A percentile compares a stretch with the other conserved stretches of the same genome.
Conservation (phyloP, 1,140 invertebrate species). For the Drosophila pseudoobscura region DNA sequence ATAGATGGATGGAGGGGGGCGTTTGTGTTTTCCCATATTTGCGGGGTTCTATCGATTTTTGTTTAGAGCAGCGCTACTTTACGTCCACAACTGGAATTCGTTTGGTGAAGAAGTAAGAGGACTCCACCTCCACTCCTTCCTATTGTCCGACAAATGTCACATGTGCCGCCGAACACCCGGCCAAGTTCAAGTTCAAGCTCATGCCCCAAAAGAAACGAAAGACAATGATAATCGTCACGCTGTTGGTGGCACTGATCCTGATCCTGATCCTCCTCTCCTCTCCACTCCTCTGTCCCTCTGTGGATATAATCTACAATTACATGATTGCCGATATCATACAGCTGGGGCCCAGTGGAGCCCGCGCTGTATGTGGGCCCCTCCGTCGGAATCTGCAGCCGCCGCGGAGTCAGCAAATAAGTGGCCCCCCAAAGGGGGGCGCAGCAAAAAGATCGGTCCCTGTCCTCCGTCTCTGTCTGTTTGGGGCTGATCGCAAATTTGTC, state of each 20-base stretch:
- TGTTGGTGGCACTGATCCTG: slow-evolving; percentile 45
- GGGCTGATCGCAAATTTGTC: slow-evolving; percentile 69
- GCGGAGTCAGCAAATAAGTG: slow-evolving; percentile 69
- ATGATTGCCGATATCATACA: slow-evolving; percentile 58
- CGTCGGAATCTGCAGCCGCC: slow-evolving; percentile 31
- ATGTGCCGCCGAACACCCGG: slow-evolving; percentile 5
- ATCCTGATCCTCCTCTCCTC: slow-evolving; percentile 10
- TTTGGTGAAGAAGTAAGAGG: too few relatives aligned
- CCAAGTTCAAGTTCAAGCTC: slow-evolving; percentile 57
- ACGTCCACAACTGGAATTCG: slow-evolving; percentile 7
- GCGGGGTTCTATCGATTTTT: slow-evolving; percentile 46
- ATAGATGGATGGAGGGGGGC: slow-evolving; percentile 13
- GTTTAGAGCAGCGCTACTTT: slow-evolving; percentile 31
- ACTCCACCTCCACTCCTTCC: neutral
- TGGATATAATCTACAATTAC: slow-evolving; percentile 70
- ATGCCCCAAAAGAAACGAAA: slow-evolving; percentile 33
- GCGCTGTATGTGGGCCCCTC: slow-evolving; percentile 58
- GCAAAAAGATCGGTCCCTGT: slow-evolving; percentile 44
- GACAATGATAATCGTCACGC: slow-evolving; percentile 50
- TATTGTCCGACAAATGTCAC: slow-evolving; percentile 19
- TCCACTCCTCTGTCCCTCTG: slow-evolving; percentile 19
- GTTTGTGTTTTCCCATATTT: slow-evolving; percentile 33
- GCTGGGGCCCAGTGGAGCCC: slow-evolving; percentile 29
- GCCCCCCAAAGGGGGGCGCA: slow-evolving; percentile 1
- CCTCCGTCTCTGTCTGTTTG: slow-evolving; percentile 26